Evolutionary conservation across 2,113 vertebrate genomes (phyloP).

Genomic region (Lontra canadensis): DNA sequence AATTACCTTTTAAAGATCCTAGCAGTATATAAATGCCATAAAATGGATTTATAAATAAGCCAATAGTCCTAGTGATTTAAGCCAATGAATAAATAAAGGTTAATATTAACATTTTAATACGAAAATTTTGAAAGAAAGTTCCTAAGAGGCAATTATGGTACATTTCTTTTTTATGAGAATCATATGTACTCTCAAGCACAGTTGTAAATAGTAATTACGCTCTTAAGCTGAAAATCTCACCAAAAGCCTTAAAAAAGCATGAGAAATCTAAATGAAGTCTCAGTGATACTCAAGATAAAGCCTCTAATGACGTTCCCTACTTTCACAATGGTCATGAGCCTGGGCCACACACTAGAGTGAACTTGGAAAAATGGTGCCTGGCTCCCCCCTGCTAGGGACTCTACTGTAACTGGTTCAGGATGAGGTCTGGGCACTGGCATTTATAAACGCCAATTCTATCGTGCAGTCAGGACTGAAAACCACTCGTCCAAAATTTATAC

Average conservation of each 20-base stretch:
- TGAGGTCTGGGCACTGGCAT: background rate
- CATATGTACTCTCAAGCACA: constrained; percentile 40
- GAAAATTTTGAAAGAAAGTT: background rate
- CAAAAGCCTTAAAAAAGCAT: background rate
- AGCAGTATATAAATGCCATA: background rate
- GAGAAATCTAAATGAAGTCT: constrained; percentile 17
- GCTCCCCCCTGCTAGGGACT: background rate
- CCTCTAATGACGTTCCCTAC: background rate
- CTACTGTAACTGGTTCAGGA: too few relatives aligned
- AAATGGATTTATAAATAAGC: constrained; percentile 35
- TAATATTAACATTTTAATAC: constrained; percentile 42
- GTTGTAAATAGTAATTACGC: constrained; percentile 6
- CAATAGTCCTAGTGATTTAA: background rate
- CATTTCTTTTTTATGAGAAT: constrained; percentile 25
- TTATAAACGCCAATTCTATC: background rate
- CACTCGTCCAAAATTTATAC: background rate
- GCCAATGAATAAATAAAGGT: constrained; percentile 8
- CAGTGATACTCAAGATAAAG: background rate
- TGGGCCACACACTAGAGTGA: background rate
- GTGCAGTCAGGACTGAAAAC: background rate
- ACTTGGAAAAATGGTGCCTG: background rate
- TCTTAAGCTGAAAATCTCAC: background rate
- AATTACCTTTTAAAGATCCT: constrained; percentile 3
- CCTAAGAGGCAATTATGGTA: background rate
- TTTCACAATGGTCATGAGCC: background rate